Evolutionary conservation across 1,140 invertebrate genomes (phyloP), one percentile per base, ranked within the genome.

Genomic region (Thalassaphorura encarpata): DNA sequence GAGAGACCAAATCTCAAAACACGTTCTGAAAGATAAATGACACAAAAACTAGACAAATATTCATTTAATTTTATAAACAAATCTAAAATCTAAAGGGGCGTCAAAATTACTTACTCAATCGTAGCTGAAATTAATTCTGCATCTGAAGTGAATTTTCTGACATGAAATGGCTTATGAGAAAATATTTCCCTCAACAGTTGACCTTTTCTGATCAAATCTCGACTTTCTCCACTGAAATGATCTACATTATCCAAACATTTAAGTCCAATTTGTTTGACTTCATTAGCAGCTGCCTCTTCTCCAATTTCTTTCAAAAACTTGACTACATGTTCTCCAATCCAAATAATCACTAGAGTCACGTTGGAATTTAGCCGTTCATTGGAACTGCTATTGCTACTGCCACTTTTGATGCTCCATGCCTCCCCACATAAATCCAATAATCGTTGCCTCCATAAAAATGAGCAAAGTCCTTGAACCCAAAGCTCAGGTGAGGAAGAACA

Each of bases 341-440:
- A 63, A 43, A 58, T 40, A 29, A 63, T 39, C 3, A 60, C 13
- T 15, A 63, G 41, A 8, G 27, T 51, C 11, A 56, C 33, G 45
- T 63, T 63, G 4, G 62, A 52, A 33, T 54, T 56, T 3, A 60
- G 16, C 27, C 43, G 49, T 41, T 63, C 62, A 50, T 33, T 55
- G 1, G 52, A 48, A 26, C 33, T 57, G 39, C 41, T 52, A n/a
- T n/a, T n/a, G n/a, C 13, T 21, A 18, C 18, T 43, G 41, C 6
- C 6, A 6, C 18, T 43, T 6, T 8, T n/a, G 0, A 41, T 36
- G 21, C 31, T 36, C 16, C 51, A 57, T 19, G 46, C 49, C 36
- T 42, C 48, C 33, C 29, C 16, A 23, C 39, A n/a, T 2, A 62
- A 40, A 21, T 52, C 39, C 16, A 26, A 26, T 18, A 60, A 11